These are phyloP conservation scores for Cyprinus carpio DNA, from an alignment of 2,113 vertebrate species.

Conservation along the genomic window DNA sequence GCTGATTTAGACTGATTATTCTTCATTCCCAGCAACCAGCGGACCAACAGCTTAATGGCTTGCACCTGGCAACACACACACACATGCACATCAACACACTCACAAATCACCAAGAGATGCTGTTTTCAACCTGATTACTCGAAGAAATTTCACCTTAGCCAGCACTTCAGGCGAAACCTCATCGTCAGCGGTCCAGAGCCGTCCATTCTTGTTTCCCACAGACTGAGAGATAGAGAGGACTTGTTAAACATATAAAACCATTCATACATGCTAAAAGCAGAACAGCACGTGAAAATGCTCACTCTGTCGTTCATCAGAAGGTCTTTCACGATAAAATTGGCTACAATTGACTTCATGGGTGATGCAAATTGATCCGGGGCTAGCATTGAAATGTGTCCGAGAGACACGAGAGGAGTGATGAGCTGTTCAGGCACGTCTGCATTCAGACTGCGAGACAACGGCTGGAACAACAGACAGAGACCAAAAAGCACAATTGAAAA, in stretches of 20 bases:
- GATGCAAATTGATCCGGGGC: slow-evolving; percentile 98
- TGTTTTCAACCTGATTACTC: neutral
- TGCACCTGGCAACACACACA: slow-evolving; percentile 82
- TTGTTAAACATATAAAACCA: neutral
- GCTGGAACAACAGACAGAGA: slow-evolving; percentile 71
- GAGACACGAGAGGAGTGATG: slow-evolving; percentile 95
- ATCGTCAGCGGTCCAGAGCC: slow-evolving; percentile 96
- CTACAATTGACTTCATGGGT: slow-evolving; percentile 99
- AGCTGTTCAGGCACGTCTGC: slow-evolving; percentile 97
- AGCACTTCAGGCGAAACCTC: slow-evolving; percentile 97
- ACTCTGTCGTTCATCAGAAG: slow-evolving; percentile 98
- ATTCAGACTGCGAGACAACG: slow-evolving; percentile 96
- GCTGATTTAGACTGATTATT: slow-evolving; percentile 98
- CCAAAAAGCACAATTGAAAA: neutral
- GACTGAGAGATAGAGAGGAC: slow-evolving; percentile 76
- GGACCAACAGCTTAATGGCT: slow-evolving; percentile 95
- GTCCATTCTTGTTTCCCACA: slow-evolving; percentile 95
- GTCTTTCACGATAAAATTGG: slow-evolving; percentile 99
- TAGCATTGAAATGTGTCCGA: slow-evolving; percentile 98
- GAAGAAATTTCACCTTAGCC: slow-evolving; percentile 84
- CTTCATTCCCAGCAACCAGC: slow-evolving; percentile 98
- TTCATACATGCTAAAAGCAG: neutral
- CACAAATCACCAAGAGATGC: neutral
- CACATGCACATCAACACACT: slow-evolving; percentile 28
- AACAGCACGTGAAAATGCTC: slow-evolving; percentile 57